Evolutionary conservation across 1,140 invertebrate genomes (phyloP).

Genomic region (Prorops nasuta): DNA sequence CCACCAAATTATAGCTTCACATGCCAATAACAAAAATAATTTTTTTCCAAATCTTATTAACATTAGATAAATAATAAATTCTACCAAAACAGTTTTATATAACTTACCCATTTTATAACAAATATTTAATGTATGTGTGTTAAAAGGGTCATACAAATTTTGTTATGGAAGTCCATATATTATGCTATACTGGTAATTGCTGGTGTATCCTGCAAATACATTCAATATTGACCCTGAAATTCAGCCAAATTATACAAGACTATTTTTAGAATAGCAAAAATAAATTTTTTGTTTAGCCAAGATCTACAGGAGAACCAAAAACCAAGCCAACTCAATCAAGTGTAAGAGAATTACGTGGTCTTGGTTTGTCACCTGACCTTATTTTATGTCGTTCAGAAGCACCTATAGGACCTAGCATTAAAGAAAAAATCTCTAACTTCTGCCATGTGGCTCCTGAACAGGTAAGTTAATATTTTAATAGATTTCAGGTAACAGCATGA

Average conservation of each 20-base stretch:
- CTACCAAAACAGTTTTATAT: slow-evolving; percentile 9
- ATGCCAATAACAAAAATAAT: slow-evolving; percentile 1
- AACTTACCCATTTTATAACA: too few relatives aligned
- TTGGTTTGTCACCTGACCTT: slow-evolving; percentile 87
- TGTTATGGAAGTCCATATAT: background rate
- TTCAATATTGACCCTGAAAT: too few relatives aligned
- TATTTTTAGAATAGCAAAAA: too few relatives aligned
- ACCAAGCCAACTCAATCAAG: slow-evolving; percentile 96
- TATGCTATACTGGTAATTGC: too few relatives aligned
- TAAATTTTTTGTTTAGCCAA: background rate
- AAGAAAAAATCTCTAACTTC: slow-evolving; percentile 92
- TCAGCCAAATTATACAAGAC: too few relatives aligned
- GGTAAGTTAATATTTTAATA: too few relatives aligned
- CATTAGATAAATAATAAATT: slow-evolving; percentile 11
- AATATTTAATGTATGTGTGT: background rate
- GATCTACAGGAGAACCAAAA: slow-evolving; percentile 88
- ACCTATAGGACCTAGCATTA: slow-evolving; percentile 72
- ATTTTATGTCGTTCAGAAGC: slow-evolving; percentile 87
- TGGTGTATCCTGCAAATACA: background rate
- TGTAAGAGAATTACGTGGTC: slow-evolving; percentile 81
- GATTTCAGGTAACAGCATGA: background rate
- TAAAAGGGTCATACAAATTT: too few relatives aligned
- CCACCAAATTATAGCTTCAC: background rate
- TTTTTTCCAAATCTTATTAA: slow-evolving; percentile 6
- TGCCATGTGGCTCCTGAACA: slow-evolving; percentile 89